These are phyloP conservation scores for Drosophila hamatofila DNA, from an alignment of 2,888 invertebrate species.

Conservation along the genomic window DNA sequence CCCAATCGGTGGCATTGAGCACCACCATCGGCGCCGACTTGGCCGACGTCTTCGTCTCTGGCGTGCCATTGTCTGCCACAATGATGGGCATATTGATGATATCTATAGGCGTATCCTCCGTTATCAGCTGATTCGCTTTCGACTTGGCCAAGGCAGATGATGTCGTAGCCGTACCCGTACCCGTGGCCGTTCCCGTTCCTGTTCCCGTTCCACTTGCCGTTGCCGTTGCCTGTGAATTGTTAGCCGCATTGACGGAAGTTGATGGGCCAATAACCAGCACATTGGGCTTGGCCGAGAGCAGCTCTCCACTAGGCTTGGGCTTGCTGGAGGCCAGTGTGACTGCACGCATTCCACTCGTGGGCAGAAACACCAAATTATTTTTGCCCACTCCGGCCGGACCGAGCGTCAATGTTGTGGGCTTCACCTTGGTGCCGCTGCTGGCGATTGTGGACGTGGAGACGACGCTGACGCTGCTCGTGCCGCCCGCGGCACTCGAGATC, in stretches of 20 bases:
- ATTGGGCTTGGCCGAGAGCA: slow-evolving; percentile 68
- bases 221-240: slow-evolving; percentile 25
- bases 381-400: slow-evolving; percentile 68
- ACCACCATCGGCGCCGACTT: slow-evolving; percentile 68
- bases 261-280: slow-evolving; percentile 77
- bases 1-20: slow-evolving; percentile 86
- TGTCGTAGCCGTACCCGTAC: slow-evolving; percentile 18
- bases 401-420: slow-evolving; percentile 68
- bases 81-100: slow-evolving; percentile 84
- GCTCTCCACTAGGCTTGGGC: slow-evolving; percentile 39
- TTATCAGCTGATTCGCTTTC: slow-evolving; percentile 84
- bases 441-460: slow-evolving; percentile 34
- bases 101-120: slow-evolving; percentile 87
- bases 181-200: neutral
- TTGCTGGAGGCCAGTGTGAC: slow-evolving; percentile 65
- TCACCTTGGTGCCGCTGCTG: slow-evolving; percentile 52
- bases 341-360: slow-evolving; percentile 70
- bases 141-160: slow-evolving; percentile 45
- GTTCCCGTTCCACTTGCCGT: slow-evolving; percentile 3
- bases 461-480: slow-evolving; percentile 29
- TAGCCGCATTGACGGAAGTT: slow-evolving; percentile 33
- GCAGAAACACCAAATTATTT: slow-evolving; percentile 83
- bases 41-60: slow-evolving; percentile 36
- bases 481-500: slow-evolving; percentile 55
- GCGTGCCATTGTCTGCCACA: slow-evolving; percentile 76